Conservation (phyloP, 2,797 vertebrate genomes). For the Myotis daubentonii region DNA sequence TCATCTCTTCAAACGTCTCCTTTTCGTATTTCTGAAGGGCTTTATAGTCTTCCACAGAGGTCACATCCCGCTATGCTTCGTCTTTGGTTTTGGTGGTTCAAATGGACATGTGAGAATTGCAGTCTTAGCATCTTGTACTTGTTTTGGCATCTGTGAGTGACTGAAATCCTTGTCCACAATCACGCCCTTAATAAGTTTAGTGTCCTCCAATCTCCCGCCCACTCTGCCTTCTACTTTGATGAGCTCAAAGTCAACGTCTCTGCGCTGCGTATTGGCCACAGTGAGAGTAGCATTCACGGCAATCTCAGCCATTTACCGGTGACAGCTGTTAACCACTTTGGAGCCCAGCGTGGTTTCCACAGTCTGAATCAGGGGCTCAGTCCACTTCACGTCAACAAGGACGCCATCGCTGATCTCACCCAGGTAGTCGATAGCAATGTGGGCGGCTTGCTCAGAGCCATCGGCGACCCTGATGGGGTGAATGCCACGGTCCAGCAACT, state of each 20-base stretch:
- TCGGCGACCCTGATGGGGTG: conserved; percentile 98
- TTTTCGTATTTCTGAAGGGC: conserved; percentile 97
- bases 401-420: conserved; percentile 96
- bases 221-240: conserved; percentile 99
- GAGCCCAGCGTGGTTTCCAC: conserved; percentile 98
- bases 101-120: conserved; percentile 99
- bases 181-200: conserved; percentile 96
- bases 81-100: conserved; percentile 99
- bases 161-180: conserved; percentile 99
- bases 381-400: conserved; percentile 91
- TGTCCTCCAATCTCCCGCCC: conserved; percentile 97
- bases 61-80: conserved; percentile 99
- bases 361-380: conserved; percentile 95
- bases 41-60: conserved; percentile 96
- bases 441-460: conserved; percentile 96
- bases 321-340: conserved; percentile 99
- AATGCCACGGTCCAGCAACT: conserved; percentile 95
- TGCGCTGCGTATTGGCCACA: conserved; percentile 96
- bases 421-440: conserved; percentile 92
- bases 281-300: conserved; percentile 97
- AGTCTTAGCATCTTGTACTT: conserved; percentile 94
- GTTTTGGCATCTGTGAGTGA: conserved; percentile 99
- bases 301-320: conserved; percentile 98
- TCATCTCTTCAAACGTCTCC: conserved; percentile 98
- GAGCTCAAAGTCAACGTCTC: conserved; percentile 98